Evolutionary conservation across 1,140 invertebrate species (phyloP).

Genomic region (Tetramorium simillimum): DNA sequence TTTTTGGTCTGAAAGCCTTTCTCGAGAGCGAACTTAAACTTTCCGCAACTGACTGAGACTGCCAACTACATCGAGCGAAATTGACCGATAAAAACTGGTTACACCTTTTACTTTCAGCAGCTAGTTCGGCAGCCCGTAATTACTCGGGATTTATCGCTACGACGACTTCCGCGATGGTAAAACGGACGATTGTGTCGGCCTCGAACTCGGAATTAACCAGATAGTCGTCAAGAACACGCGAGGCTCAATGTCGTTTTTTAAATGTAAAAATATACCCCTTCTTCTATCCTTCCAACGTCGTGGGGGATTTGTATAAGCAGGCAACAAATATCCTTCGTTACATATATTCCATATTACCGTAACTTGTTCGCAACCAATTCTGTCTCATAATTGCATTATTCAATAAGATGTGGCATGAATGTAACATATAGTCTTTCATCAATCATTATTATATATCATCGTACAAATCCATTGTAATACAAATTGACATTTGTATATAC

Average conservation of each 20-base stretch:
- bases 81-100: conserved; percentile 27
- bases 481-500: background rate
- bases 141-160: conserved; percentile 26
- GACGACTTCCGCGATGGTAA: background rate
- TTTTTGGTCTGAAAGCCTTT: conserved; percentile 28
- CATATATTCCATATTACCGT: background rate
- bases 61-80: background rate
- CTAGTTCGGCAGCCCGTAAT: conserved; percentile 21
- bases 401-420: background rate
- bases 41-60: background rate
- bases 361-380: background rate
- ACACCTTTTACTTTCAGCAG: background rate
- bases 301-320: too few species aligned
- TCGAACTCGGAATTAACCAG: background rate
- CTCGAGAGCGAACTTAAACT: background rate
- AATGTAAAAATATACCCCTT: background rate
- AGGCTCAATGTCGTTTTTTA: background rate
- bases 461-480: background rate
- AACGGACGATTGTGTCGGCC: background rate
- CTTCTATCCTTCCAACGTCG: background rate
- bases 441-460: background rate
- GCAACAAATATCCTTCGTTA: background rate
- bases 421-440: background rate
- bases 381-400: background rate
- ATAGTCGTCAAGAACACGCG: background rate